These are phyloP conservation scores for Rhagophthalmus giganteus DNA, from an alignment of 2,888 invertebrate genomes.

Conservation along the genomic window DNA sequence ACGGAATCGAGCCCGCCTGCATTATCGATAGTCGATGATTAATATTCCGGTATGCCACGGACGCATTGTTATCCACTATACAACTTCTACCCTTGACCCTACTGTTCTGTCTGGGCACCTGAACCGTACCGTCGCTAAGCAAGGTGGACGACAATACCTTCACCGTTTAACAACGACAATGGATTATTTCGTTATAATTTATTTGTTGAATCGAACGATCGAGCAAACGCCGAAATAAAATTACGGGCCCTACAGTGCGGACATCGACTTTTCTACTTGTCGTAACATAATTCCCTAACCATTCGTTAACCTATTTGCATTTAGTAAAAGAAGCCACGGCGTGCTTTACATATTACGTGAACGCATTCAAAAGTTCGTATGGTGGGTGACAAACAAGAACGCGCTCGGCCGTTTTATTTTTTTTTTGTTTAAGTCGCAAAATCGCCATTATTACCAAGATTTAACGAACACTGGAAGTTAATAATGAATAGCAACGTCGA, in stretches of 20 bases:
- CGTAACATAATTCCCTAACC: background rate
- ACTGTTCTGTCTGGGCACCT: constrained; percentile 19
- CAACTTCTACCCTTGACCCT: constrained; percentile 24
- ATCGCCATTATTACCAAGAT: too few relatives aligned
- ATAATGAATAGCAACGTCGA: constrained; percentile 15
- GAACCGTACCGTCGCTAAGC: constrained; percentile 10
- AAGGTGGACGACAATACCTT: constrained; percentile 20
- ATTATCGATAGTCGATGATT: constrained; percentile 8
- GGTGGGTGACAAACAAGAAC: too few relatives aligned
- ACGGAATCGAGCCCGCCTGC: too few relatives aligned
- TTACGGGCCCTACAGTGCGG: too few relatives aligned
- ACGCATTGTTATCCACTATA: constrained; percentile 17
- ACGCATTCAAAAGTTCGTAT: too few relatives aligned
- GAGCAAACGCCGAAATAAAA: background rate
- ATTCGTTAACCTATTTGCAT: background rate
- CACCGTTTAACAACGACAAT: constrained; percentile 16
- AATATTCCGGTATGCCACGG: constrained; percentile 10
- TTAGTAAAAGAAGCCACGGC: too few relatives aligned
- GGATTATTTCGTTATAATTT: background rate
- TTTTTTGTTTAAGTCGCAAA: too few relatives aligned
- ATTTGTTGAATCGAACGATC: background rate
- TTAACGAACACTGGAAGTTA: too few relatives aligned
- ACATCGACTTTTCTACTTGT: background rate
- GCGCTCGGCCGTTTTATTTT: too few relatives aligned
- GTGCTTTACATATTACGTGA: too few relatives aligned